Base-by-base conservation (phyloP, 2,797 vertebrate genomes). In the Cuniculus paca region DNA sequence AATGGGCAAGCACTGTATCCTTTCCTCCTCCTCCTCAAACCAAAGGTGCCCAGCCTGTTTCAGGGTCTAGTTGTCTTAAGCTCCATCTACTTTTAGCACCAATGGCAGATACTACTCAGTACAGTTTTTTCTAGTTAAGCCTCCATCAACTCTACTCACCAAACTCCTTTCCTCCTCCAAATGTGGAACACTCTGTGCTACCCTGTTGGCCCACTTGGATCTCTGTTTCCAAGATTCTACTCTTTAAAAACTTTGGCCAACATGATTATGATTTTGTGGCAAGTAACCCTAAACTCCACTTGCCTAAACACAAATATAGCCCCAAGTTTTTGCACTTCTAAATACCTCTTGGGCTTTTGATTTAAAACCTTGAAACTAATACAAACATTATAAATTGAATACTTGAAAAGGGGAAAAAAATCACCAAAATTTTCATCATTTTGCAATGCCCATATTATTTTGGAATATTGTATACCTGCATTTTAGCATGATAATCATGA, bases 331-430 rank as follows among this genome's bases (percentile, higher is more conserved):
- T 50, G 20, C 4, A 9, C 19, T 36, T 83, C 54, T 80, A 72
- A 72, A 19, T 88, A 75, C 52, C 48, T 20, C 24, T 74, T 74
- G 12, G 28, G 45, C 28, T 52, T 78, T 78, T 78, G 75, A 52
- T n/a, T 92, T 88, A 39, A 84, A 82, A 68, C 68, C 19, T 89
- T 81, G 63, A 88, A 88, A 85, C 52, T 22, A 68, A 65, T 31
- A 31, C 28, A 88, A 48, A 74, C 0, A 65, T 79, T 45, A 63
- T 63, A 88, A 45, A 61, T 1, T 42, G 31, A 95, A 42, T 12
- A 84, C 48, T 28, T 36, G 52, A 45, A 58, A 85, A 26, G 31
- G 52, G n/a, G 12, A 20, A 39, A 72, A 54, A 78, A 61, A 50
- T 65, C 88, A 72, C 20, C 12, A 70, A 74, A 74, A 60, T 22